Evolutionary conservation across 2,888 invertebrate genomes (phyloP).

Genomic region (Latheticus oryzae): DNA sequence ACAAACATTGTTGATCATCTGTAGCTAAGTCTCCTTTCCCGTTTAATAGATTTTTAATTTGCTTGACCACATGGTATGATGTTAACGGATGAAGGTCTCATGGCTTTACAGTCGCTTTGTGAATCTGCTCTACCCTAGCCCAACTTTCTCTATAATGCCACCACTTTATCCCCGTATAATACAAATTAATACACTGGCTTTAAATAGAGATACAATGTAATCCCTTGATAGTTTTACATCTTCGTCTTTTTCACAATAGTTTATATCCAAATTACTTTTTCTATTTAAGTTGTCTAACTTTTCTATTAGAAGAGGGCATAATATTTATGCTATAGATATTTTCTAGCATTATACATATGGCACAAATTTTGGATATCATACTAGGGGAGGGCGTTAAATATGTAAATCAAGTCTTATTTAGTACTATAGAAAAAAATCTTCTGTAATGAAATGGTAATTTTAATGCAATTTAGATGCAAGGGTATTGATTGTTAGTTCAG

Average conservation of each 20-base stretch:
- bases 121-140: constrained; percentile 54
- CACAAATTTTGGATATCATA: constrained; percentile 51
- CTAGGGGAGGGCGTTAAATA: constrained; percentile 29
- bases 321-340: constrained; percentile 51
- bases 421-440: too few relatives aligned
- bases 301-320: constrained; percentile 21
- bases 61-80: constrained; percentile 64
- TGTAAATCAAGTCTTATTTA: constrained; percentile 43
- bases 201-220: constrained; percentile 63
- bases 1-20: not conserved
- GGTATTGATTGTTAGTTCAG: too few relatives aligned
- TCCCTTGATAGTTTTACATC: constrained; percentile 49
- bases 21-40: constrained; percentile 2
- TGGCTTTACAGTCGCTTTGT: constrained; percentile 15
- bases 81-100: constrained; percentile 24
- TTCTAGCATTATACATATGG: constrained; percentile 61
- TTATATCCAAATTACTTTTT: constrained; percentile 7
- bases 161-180: constrained; percentile 64
- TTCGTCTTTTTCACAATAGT: constrained; percentile 41
- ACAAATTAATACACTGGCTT: constrained; percentile 65
- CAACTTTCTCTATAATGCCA: constrained; percentile 63
- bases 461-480: too few relatives aligned
- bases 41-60: constrained; percentile 65
- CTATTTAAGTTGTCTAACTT: constrained; percentile 12
- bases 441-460: too few relatives aligned